Percentiles rank a stretch among this genome's conserved stretches.
Evolutionary conservation across 2,797 vertebrate genomes (phyloP).

Genomic region (Prunella strophiata): DNA sequence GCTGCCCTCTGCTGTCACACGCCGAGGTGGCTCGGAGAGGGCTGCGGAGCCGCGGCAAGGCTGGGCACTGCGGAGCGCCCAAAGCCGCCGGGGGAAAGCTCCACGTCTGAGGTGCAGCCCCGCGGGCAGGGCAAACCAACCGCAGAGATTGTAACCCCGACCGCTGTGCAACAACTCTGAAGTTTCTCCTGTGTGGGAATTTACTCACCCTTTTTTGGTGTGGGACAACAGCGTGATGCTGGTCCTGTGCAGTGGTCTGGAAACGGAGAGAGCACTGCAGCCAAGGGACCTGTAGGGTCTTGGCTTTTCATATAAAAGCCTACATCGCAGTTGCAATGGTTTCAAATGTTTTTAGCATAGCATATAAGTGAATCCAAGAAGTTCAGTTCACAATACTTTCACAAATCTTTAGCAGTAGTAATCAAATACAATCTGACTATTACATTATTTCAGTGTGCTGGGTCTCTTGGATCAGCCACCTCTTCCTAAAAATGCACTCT

Average conservation of each 20-base stretch:
- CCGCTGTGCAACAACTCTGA: fast-evolving
- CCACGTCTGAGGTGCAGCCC: background rate
- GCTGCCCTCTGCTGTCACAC: constrained; percentile 77
- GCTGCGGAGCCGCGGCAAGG: background rate
- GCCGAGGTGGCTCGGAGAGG: background rate
- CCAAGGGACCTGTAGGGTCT: background rate
- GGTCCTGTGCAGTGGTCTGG: background rate
- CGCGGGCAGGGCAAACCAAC: background rate
- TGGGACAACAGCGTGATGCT: background rate
- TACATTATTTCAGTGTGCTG: background rate
- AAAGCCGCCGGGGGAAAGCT: fast-evolving
- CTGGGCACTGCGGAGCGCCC: fast-evolving
- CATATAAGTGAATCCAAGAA: background rate
- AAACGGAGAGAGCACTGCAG: background rate
- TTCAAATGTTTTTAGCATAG: background rate
- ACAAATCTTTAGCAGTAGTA: background rate
- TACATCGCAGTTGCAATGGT: fast-evolving
- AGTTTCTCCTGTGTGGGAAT: background rate
- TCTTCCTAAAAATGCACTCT: background rate
- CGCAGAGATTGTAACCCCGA: fast-evolving
- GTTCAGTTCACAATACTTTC: background rate
- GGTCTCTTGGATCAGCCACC: background rate
- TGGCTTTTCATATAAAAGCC: background rate
- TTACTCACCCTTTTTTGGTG: no score
- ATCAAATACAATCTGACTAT: background rate